Conservation (phyloP, 2,888 invertebrate species). For the Acanthosepion lycidas region DNA sequence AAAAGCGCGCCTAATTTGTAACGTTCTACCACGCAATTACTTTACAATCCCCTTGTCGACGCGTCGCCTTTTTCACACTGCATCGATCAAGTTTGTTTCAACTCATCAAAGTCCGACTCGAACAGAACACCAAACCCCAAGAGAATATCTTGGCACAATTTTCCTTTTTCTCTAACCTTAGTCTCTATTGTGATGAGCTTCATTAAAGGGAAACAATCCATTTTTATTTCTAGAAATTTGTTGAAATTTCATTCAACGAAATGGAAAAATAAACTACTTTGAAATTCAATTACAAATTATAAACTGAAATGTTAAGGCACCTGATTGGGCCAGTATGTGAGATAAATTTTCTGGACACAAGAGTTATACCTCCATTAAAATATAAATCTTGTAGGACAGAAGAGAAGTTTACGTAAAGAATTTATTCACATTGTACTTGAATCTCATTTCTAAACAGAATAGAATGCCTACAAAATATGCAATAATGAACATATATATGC, state of each 20-base stretch:
- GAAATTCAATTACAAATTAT: background rate
- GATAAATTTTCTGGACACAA: no score
- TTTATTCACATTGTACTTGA: no score
- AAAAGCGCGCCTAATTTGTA: background rate
- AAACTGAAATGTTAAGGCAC: background rate
- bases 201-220: background rate
- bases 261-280: background rate
- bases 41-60: background rate
- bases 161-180: background rate
- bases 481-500: no score
- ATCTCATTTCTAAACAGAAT: no score
- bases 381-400: no score
- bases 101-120: background rate
- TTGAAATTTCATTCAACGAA: background rate
- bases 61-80: background rate
- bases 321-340: background rate
- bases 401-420: no score
- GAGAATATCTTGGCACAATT: background rate
- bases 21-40: slow-evolving; percentile 20
- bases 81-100: slow-evolving; percentile 33
- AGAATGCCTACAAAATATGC: no score
- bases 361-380: no score
- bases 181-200: background rate
- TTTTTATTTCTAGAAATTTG: background rate
- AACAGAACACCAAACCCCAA: background rate